Evolutionary conservation across 1,140 invertebrate species (phyloP), one percentile per base, ranked within the genome.

Genomic region (Sarcophaga peregrina): DNA sequence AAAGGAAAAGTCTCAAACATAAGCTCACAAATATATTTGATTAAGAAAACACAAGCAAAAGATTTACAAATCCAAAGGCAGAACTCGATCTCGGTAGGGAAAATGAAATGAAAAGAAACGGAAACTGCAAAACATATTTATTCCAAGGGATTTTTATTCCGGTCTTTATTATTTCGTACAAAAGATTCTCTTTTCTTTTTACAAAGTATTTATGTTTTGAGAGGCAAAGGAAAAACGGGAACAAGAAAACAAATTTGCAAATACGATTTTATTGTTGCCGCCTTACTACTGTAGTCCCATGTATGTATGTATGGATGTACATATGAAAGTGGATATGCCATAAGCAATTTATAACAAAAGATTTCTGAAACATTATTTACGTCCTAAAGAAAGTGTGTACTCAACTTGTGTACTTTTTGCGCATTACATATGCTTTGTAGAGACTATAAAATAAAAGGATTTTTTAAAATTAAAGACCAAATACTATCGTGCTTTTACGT

Each of bases 1-100:
- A 54, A 54, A 7, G 15, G 15, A 54, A 54, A 13, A 58, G 0
- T 58, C 11, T 11, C 54, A 58, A 58, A 58, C 54, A 58, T 58
- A 58, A 58, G 54, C 54, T 58, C 54, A 37, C 25, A 58, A 58
- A 58, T 11, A 58, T 58, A 58, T 58, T 58, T 58, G 54, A 58
- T 58, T 58, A 58, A 58, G 54, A 58, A 58, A 58, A 58, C 54
- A 58, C 13, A 37, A 58, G n/a, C 50, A 13, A 52, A 52, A 52
- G 13, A 52, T 52, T 37, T 37, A 37, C 25, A 37, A 37, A 37
- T 37, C 8, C 5, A 52, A 52, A 52, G 0, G 13, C 50, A 52
- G 13, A 52, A 52, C 13, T 15, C 13, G n/a, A 58, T 58, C 54
- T 58, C 54, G 6, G 11, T 13, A 58, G 25, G 25, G 25, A 37